Conservation (phyloP, 2,888 invertebrate genomes). For the Caradrina clavipalpis region DNA sequence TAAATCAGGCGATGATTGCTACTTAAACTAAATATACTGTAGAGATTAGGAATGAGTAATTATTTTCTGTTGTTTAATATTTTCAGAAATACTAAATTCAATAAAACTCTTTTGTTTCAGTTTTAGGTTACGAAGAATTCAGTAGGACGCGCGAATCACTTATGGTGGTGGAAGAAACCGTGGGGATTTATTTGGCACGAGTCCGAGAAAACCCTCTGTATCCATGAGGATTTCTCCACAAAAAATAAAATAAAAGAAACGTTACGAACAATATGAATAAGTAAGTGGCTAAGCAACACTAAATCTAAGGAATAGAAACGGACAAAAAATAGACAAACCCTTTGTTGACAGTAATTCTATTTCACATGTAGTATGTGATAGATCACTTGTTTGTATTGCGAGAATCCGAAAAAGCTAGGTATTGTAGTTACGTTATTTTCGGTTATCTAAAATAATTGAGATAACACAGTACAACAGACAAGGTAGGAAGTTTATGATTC, state of each 20-base stretch:
- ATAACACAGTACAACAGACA: conserved; percentile 1
- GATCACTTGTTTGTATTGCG: background rate
- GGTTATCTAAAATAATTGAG: conserved; percentile 21
- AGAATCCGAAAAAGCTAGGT: background rate
- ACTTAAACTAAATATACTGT: background rate
- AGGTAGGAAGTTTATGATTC: conserved; percentile 22
- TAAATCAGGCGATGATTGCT: background rate
- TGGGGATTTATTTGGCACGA: too few relatives aligned
- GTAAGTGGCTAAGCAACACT: too few relatives aligned
- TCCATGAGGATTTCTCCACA: too few relatives aligned
- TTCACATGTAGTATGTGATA: too few relatives aligned
- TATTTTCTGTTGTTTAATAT: background rate
- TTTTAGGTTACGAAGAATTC: too few relatives aligned
- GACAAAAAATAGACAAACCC: background rate
- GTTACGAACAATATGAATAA: too few relatives aligned
- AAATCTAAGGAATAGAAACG: background rate
- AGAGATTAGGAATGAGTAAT: background rate
- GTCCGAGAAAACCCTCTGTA: too few relatives aligned
- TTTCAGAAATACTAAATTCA: too few relatives aligned
- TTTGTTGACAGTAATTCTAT: background rate
- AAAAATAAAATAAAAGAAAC: too few relatives aligned
- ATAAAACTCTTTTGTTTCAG: too few relatives aligned
- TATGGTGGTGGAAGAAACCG: too few relatives aligned
- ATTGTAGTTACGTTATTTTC: background rate
- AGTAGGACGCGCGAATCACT: too few relatives aligned